These are phyloP conservation scores for Hippocampus abdominalis DNA, from an alignment of 2,113 vertebrate species.

Conservation along the genomic window DNA sequence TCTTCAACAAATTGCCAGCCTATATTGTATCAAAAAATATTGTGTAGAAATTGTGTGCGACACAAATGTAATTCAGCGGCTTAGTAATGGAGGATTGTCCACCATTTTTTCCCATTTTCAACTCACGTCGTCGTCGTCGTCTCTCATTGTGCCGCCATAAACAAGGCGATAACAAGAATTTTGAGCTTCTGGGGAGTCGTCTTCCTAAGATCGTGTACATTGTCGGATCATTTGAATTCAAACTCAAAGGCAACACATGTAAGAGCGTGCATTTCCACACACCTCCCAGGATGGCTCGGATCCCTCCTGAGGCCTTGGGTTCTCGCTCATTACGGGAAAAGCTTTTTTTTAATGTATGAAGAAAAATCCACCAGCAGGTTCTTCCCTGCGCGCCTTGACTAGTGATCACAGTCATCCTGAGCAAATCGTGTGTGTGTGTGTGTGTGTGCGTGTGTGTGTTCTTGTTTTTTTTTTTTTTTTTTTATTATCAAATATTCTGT, in stretches of 20 bases:
- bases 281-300: background rate
- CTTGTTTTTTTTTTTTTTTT: no score
- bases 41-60: no score
- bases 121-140: no score
- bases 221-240: background rate
- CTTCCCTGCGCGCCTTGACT: conserved; percentile 10
- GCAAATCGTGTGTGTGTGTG: background rate
- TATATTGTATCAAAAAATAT: no score
- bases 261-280: conserved; percentile 9
- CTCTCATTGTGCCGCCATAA: no score
- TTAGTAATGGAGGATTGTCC: no score
- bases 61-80: no score
- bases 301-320: conserved; percentile 6
- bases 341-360: conserved; percentile 22
- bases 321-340: conserved; percentile 20
- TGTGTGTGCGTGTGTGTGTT: no score
- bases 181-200: background rate
- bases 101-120: no score
- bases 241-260: background rate
- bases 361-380: conserved; percentile 7
- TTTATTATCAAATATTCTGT: no score
- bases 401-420: background rate
- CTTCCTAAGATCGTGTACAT: conserved; percentile 18
- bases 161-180: background rate
- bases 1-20: no score